Evolutionary conservation across 92 coral and sea anemone genomes (phyloP).

Genomic region (Umimayanthus chanpuru): DNA sequence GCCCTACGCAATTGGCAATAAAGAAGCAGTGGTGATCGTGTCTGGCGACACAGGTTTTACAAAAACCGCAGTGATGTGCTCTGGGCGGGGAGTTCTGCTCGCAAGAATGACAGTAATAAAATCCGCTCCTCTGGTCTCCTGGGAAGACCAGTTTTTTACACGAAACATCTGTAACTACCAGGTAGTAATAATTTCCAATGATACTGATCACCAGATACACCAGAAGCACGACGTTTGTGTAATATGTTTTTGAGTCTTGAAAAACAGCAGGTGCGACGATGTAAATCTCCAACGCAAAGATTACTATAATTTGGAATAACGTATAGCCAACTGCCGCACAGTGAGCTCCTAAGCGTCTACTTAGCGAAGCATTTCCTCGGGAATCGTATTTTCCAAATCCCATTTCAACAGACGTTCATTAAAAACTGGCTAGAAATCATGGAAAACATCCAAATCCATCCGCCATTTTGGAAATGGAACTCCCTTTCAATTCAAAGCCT

Average conservation of each 20-base stretch:
- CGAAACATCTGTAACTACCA: conserved; percentile 68
- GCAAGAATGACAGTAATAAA: conserved; percentile 80
- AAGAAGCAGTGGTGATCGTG: conserved; percentile 88
- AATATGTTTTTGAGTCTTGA: conserved; percentile 35
- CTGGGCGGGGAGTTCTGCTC: conserved; percentile 86
- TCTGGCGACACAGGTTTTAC: conserved; percentile 72
- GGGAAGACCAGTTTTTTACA: conserved; percentile 49
- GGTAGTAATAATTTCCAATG: conserved; percentile 63
- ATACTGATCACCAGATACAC: conserved; percentile 61
- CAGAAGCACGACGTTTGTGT: conserved; percentile 46
- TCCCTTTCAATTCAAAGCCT: background rate
- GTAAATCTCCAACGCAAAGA: conserved; percentile 52
- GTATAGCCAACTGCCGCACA: conserved; percentile 56
- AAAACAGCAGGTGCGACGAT: conserved; percentile 69
- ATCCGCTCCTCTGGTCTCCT: conserved; percentile 60
- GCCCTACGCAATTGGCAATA: conserved; percentile 78
- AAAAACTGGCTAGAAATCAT: background rate
- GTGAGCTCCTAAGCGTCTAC: conserved; percentile 48
- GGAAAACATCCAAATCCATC: background rate
- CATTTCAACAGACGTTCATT: background rate
- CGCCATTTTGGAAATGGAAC: conserved; percentile 11
- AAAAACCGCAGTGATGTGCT: conserved; percentile 79
- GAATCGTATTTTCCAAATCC: conserved; percentile 19
- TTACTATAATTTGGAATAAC: conserved; percentile 25
- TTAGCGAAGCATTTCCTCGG: conserved; percentile 41